phyloP scores from a whole-genome alignment of 2,888 invertebrate genomes.

The Drosophila tripunctata region DNA sequence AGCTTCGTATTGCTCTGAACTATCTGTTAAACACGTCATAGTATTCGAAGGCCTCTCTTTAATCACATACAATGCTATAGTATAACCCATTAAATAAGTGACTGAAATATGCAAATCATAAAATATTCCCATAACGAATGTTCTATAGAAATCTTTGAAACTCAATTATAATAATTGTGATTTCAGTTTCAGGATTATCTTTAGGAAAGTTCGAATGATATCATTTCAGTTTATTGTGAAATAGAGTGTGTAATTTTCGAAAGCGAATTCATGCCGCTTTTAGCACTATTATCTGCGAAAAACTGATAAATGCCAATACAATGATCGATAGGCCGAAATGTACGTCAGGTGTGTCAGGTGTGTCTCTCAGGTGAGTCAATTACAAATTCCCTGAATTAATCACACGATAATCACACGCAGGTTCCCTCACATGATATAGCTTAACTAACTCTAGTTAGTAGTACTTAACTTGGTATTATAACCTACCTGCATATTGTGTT shows the following conservation, averaged over 20 bases:
- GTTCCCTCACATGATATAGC: conserved; percentile 11
- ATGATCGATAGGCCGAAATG: conserved; percentile 21
- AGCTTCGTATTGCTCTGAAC: not conserved
- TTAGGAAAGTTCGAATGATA: not conserved
- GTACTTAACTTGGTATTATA: not conserved
- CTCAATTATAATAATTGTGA: conserved; percentile 18
- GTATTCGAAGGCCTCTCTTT: conserved; percentile 9
- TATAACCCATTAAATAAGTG: not conserved
- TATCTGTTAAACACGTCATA: too few relatives aligned
- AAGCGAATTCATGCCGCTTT: conserved; percentile 1
- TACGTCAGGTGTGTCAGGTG: conserved; percentile 27
- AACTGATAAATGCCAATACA: conserved; percentile 5
- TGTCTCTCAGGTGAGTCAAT: conserved; percentile 1
- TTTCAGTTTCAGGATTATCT: not conserved
- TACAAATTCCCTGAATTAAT: too few relatives aligned
- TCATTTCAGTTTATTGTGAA: conserved; percentile 1
- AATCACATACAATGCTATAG: not conserved
- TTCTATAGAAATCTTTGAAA: conserved; percentile 4
- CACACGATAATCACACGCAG: too few relatives aligned
- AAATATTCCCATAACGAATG: not conserved
- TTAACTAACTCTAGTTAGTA: too few relatives aligned
- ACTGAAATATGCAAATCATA: not conserved
- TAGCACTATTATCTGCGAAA: conserved; percentile 35
- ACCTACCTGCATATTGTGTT: conserved; percentile 27
- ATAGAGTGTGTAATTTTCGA: conserved; percentile 10